Evolutionary conservation across 1,140 invertebrate genomes (phyloP), one percentile per base, ranked within the genome.

Genomic region (Whitmania pigra): DNA sequence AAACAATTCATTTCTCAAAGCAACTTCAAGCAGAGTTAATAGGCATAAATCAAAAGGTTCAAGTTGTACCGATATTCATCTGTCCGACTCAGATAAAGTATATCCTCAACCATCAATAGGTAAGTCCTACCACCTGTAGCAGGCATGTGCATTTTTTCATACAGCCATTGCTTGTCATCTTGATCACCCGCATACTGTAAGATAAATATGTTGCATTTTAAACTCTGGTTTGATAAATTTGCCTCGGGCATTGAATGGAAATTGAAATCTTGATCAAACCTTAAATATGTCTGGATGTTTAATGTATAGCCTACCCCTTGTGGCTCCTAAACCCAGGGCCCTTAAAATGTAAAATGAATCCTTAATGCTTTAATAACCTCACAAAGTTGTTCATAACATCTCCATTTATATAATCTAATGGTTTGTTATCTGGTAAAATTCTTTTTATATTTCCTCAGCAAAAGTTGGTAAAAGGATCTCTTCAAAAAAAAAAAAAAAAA

Each of bases 161-260:
- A 86, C 31, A 92, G 84, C 89, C 89, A 91, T 78, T 89, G 88
- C 78, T 90, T 90, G 77, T 92, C 90, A 76, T 89, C 88, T 73
- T 87, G 87, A 78, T 92, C 90, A 57, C 89, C 88, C 70, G 87
- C 87, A 81, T 91, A 92, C 77, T 88, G 75, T 20, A 43, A 31
- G 15, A 17, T 31, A 36, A 11, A 36, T 43, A 11, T 68, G 7
- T 11, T 2, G 17, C 25, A 15, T 68, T n/a, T 43, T 40, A 68
- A 22, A 43, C n/a, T 68, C 7, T 17, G 36, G 6, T 31, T 43
- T 36, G 5, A 27, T 31, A 31, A 31, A 31, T 29, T 29, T 29
- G 25, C 13, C 11, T 43, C 11, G 11, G 11, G 9, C 57, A 63
- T 1, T 63, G 13, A 68, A 68, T 11, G 36, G 1, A 25, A 36